Conservation (phyloP, 2,113 vertebrate genomes). For the Lanius ludovicianus region DNA sequence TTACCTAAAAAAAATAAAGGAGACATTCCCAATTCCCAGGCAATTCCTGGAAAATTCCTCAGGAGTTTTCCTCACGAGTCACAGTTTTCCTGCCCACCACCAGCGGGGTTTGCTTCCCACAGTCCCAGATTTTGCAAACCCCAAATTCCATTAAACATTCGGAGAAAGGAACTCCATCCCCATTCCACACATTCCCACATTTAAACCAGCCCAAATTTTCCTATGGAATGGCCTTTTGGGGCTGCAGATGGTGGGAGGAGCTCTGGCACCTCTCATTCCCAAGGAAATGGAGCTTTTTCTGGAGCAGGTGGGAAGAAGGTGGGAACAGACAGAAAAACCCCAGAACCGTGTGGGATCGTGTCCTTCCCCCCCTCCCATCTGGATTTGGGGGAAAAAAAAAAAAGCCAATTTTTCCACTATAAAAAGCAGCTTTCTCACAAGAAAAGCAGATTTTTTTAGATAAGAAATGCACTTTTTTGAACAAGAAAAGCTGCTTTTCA, state of each 20-base stretch:
- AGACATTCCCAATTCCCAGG: background rate
- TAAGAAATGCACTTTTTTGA: too few species aligned
- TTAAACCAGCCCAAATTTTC: fast-evolving
- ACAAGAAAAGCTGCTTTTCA: background rate
- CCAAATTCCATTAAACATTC: fast-evolving
- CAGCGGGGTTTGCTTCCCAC: fast-evolving
- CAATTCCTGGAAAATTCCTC: background rate
- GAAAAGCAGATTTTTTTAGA: background rate
- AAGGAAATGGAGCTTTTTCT: background rate
- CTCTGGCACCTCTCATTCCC: background rate
- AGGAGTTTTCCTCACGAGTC: background rate
- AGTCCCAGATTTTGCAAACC: background rate
- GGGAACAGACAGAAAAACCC: background rate
- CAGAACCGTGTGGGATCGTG: fast-evolving
- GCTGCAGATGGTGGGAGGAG: background rate
- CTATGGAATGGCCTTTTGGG: fast-evolving
- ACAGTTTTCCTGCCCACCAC: background rate
- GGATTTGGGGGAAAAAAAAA: fast-evolving
- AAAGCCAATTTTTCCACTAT: background rate
- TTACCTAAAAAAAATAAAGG: background rate
- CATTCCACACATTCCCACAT: background rate
- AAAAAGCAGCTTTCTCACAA: background rate
- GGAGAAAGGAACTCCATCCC: fast-evolving
- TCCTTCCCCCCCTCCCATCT: too few species aligned
- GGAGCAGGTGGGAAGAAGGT: background rate